Conservation (phyloP, 1,140 invertebrate species). For the Bombus impatiens region DNA sequence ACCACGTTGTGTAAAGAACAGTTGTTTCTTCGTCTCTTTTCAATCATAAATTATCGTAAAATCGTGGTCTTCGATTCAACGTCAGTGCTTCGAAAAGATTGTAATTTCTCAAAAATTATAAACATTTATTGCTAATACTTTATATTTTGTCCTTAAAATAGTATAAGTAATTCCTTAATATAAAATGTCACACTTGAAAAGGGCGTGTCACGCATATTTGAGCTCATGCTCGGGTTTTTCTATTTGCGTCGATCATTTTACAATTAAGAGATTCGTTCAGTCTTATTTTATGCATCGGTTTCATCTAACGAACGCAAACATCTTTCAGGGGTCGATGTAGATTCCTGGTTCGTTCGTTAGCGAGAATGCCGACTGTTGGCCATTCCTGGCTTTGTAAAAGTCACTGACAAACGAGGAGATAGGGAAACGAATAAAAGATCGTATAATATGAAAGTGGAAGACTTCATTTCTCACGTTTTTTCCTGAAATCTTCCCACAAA, state of each 20-base stretch:
- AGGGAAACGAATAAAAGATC: constrained; percentile 35
- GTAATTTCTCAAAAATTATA: neutral
- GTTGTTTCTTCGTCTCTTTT: neutral
- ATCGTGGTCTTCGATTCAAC: neutral
- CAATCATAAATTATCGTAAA: neutral
- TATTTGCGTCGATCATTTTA: neutral
- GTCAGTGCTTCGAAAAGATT: neutral
- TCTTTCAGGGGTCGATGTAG: neutral
- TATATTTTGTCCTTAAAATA: neutral
- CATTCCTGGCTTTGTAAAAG: constrained; percentile 34
- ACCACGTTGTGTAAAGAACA: neutral
- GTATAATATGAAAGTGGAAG: constrained; percentile 28
- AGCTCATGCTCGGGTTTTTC: neutral
- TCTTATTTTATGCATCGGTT: constrained; percentile 5
- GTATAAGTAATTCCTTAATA: neutral
- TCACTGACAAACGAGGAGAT: constrained; percentile 3
- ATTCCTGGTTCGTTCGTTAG: constrained; percentile 39
- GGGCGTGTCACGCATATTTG: neutral
- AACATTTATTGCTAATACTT: no score
- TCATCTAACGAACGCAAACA: constrained; percentile 30
- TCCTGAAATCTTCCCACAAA: constrained; percentile 26
- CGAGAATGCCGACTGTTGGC: constrained; percentile 29
- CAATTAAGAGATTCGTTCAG: neutral
- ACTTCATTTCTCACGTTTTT: neutral
- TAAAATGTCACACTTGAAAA: neutral